phyloP scores from a whole-genome alignment of 2,797 vertebrate species.

The Gymnodraco acuticeps region DNA sequence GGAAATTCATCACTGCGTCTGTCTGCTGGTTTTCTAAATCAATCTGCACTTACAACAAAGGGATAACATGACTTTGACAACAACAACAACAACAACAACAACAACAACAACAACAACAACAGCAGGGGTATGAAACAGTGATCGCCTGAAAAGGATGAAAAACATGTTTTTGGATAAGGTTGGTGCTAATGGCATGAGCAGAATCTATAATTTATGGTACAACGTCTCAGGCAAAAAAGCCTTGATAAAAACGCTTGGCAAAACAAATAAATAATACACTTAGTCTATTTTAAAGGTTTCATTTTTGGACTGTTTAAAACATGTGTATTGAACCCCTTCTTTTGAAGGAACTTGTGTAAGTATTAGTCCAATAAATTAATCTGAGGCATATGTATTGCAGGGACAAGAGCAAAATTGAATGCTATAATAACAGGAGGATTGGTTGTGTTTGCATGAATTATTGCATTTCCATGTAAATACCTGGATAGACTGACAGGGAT shows the following conservation, averaged over 20 bases:
- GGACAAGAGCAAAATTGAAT: constrained; percentile 18
- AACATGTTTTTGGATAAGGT: constrained; percentile 1
- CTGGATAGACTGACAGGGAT: constrained; percentile 1
- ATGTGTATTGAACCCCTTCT: background rate
- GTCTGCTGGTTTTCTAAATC: constrained; percentile 20
- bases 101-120: too few species aligned
- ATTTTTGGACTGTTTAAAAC: background rate
- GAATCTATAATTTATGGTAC: background rate
- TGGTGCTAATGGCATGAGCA: background rate
- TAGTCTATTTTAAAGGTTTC: background rate
- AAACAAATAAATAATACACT: background rate
- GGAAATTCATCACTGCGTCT: constrained; percentile 25
- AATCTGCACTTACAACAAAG: constrained; percentile 22
- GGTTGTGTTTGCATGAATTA: constrained; percentile 29
- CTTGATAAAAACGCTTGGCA: background rate
- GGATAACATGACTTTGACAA: constrained; percentile 3
- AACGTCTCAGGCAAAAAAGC: background rate
- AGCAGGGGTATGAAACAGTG: background rate
- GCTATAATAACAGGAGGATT: constrained; percentile 4
- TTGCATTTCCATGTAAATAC: constrained; percentile 30
- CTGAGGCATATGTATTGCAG: constrained; percentile 1
- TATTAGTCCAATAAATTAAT: constrained; percentile 4
- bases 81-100: constrained; percentile 1
- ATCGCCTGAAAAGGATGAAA: background rate
- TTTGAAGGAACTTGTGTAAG: background rate